These are phyloP conservation scores for Atlantisia rogersi DNA, from an alignment of 2,113 vertebrate species.

Conservation along the genomic window DNA sequence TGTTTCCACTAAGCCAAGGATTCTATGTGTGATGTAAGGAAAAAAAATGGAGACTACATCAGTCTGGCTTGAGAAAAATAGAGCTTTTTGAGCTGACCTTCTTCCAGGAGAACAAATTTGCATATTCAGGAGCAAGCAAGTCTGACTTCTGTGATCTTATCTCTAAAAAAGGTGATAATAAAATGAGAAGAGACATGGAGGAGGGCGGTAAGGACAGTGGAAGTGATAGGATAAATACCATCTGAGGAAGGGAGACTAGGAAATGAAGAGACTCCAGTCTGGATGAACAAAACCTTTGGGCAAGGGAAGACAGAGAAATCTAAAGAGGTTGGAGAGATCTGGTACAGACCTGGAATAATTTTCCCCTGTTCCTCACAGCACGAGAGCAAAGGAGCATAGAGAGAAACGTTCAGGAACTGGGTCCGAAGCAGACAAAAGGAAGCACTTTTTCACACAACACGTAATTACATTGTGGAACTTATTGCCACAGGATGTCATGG, in stretches of 20 bases:
- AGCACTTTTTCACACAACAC: slow-evolving; percentile 54
- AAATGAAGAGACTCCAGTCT: neutral
- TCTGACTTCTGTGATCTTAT: neutral
- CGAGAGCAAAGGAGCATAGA: accelerated
- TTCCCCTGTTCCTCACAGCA: neutral
- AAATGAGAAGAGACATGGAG: neutral
- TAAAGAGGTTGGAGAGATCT: neutral
- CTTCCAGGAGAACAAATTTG: neutral
- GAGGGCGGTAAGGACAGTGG: neutral
- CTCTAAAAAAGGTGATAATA: neutral
- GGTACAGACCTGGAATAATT: neutral
- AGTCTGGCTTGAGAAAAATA: neutral
- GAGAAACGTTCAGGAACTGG: neutral
- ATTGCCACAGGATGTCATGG: slow-evolving; percentile 41
- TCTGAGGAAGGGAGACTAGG: neutral
- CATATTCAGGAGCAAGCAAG: neutral
- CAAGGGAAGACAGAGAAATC: neutral
- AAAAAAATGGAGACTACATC: neutral
- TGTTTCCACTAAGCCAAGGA: neutral
- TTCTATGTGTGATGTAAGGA: neutral
- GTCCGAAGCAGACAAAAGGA: slow-evolving; percentile 31
- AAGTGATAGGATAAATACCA: neutral
- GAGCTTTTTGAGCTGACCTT: neutral
- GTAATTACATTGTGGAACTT: slow-evolving; percentile 43
- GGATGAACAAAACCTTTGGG: neutral